phyloP scores from a whole-genome alignment of 1,140 invertebrate genomes.

The Drosophila insularis region DNA sequence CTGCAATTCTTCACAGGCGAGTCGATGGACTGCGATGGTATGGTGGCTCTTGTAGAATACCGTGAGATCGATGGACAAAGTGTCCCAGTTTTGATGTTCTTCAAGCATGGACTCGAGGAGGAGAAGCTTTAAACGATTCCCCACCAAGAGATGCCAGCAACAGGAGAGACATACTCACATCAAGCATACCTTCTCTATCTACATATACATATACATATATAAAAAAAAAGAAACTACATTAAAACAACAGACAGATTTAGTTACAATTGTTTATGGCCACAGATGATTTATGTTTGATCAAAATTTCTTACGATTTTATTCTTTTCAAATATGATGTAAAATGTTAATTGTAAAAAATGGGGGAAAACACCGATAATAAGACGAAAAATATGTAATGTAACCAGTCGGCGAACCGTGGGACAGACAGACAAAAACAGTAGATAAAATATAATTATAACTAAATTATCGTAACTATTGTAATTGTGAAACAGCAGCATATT shows the following conservation, averaged over 20 bases:
- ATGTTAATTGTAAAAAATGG: constrained; percentile 29
- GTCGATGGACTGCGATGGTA: constrained; percentile 96
- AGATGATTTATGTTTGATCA: constrained; percentile 56
- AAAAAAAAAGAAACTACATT: constrained; percentile 9
- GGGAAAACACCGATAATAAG: constrained; percentile 10
- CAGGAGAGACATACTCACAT: constrained; percentile 51
- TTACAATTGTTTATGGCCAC: constrained; percentile 45
- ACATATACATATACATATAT: background rate
- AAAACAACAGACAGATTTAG: constrained; percentile 59
- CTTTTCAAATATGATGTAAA: constrained; percentile 18
- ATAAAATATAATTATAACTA: constrained; percentile 42
- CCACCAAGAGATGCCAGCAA: constrained; percentile 1
- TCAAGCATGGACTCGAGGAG: constrained; percentile 96
- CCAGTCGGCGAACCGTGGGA: constrained; percentile 20
- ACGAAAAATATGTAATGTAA: constrained; percentile 8
- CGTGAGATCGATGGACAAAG: constrained; percentile 92
- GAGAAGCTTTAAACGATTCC: constrained; percentile 91
- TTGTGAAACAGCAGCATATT: constrained; percentile 35
- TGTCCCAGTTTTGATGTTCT: constrained; percentile 95
- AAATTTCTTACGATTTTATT: constrained; percentile 41
- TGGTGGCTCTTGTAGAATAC: constrained; percentile 96
- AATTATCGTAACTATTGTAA: constrained; percentile 65
- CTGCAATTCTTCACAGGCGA: constrained; percentile 97
- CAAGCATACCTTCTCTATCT: constrained; percentile 52
- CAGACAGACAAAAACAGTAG: constrained; percentile 31